Evolutionary conservation across 2,888 invertebrate species (phyloP).

Genomic region (Coremacera marginata): DNA sequence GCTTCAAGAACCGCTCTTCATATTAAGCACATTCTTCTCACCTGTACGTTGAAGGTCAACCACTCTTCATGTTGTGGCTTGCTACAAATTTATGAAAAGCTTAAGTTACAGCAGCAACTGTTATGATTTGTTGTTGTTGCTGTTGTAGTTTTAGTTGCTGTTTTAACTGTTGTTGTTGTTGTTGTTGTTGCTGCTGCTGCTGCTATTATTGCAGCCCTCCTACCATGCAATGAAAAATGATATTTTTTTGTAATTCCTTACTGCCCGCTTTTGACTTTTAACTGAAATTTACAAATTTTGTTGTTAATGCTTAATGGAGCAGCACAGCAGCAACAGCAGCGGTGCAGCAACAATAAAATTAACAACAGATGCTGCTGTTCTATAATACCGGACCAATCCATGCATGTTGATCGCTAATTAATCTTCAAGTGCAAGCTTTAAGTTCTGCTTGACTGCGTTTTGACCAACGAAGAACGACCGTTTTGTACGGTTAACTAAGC

Average conservation of each 20-base stretch:
- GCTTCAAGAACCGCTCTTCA: neutral
- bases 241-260: conserved; percentile 1
- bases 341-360: neutral
- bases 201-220: neutral
- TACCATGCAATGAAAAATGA: conserved; percentile 15
- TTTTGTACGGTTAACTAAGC: neutral
- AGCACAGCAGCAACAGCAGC: neutral
- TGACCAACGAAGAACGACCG: neutral
- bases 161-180: conserved; percentile 13
- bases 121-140: conserved; percentile 16
- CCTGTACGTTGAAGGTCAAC: neutral
- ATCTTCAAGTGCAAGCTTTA: conserved; percentile 21
- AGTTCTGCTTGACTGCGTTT: conserved; percentile 16
- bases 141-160: conserved; percentile 14
- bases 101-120: neutral
- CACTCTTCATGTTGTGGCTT: conserved; percentile 1
- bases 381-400: neutral
- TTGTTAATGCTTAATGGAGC: conserved; percentile 17
- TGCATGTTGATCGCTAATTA: conserved; percentile 25
- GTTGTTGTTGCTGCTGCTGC: conserved; percentile 7
- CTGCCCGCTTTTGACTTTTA: neutral
- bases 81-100: neutral
- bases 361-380: neutral
- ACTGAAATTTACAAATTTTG: conserved; percentile 5
- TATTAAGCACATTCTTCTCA: neutral